Evolutionary conservation across 2,888 invertebrate genomes (phyloP).

Genomic region (Lepas anatifera): DNA sequence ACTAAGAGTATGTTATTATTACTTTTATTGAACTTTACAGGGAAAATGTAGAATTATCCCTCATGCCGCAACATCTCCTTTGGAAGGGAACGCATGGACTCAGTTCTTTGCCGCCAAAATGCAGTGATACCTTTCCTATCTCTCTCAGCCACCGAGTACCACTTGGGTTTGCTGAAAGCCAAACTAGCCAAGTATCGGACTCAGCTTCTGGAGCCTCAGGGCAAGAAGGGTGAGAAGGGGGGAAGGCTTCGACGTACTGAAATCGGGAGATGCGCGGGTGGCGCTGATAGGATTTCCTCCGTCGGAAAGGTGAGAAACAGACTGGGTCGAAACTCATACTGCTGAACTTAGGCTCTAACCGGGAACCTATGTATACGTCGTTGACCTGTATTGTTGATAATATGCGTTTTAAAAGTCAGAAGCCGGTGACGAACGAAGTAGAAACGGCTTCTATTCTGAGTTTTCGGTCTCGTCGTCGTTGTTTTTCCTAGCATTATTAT

Average conservation of each 20-base stretch:
- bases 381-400: no score
- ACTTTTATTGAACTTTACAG: neutral
- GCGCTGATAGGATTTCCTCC: constrained; percentile 98
- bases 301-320: constrained; percentile 96
- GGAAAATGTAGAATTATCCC: neutral
- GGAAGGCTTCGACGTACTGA: constrained; percentile 97
- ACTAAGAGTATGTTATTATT: neutral
- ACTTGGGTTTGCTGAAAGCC: constrained; percentile 93
- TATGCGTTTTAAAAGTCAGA: no score
- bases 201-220: constrained; percentile 84
- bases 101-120: neutral
- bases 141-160: constrained; percentile 89
- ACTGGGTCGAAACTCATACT: no score
- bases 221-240: constrained; percentile 83
- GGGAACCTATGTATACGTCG: no score
- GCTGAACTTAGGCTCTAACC: no score
- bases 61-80: neutral
- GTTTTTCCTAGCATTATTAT: no score
- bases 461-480: no score
- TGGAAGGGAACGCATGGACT: constrained; percentile 17
- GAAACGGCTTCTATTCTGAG: no score
- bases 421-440: no score
- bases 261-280: constrained; percentile 96
- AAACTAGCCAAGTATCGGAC: constrained; percentile 90
- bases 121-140: no score